These are phyloP conservation scores for Menura novaehollandiae DNA, from an alignment of 2,113 vertebrate genomes.

Conservation along the genomic window DNA sequence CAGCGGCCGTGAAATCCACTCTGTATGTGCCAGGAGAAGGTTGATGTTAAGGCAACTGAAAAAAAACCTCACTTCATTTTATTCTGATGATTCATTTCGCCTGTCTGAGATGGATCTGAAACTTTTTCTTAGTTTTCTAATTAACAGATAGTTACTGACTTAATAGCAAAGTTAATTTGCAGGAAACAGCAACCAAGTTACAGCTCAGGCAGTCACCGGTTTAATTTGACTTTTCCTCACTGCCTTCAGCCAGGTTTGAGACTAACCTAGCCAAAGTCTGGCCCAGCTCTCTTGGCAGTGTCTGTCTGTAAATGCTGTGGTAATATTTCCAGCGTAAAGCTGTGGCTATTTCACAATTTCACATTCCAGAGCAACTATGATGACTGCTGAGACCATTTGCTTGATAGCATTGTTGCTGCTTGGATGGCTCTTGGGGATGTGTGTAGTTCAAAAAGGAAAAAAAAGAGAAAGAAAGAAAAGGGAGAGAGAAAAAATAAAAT, in stretches of 20 bases:
- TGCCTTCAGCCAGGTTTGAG: not conserved
- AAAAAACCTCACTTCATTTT: not conserved
- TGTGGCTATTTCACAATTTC: slow-evolving; percentile 11
- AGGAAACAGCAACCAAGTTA: not conserved
- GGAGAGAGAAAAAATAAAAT: not conserved
- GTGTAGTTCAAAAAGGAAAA: not conserved
- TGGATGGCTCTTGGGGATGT: not conserved
- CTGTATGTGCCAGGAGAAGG: not conserved
- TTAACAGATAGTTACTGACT: not conserved
- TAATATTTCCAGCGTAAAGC: not conserved
- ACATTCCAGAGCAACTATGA: not conserved
- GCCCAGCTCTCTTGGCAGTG: not conserved
- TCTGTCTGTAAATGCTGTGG: not conserved
- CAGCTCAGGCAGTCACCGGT: not conserved
- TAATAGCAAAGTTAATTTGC: not conserved
- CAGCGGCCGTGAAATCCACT: not conserved
- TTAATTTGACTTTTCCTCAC: not conserved
- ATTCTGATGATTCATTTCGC: not conserved
- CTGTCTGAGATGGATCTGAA: not conserved
- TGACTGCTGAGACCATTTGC: not conserved
- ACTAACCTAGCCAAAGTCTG: not conserved
- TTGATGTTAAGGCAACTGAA: not conserved
- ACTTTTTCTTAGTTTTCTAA: not conserved
- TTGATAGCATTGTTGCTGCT: not conserved
- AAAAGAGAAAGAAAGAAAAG: not conserved